Conservation (phyloP, 2,888 invertebrate genomes). For the Pseudolycoriella hygida region DNA sequence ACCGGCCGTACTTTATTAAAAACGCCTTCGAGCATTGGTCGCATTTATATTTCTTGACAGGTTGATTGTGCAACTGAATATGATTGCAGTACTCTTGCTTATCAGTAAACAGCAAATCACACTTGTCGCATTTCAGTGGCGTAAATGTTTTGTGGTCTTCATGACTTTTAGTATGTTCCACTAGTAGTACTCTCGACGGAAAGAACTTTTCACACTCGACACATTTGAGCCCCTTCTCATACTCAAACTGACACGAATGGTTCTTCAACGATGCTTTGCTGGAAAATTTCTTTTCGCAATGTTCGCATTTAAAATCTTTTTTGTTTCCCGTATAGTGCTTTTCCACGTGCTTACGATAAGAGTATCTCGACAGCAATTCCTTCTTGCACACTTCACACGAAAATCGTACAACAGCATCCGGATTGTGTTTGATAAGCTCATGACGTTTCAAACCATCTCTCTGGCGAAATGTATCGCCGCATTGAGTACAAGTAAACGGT, state of each 20-base stretch:
- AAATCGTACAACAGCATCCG: neutral
- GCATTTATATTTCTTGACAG: constrained; percentile 16
- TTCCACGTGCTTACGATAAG: neutral
- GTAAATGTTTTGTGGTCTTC: constrained; percentile 9
- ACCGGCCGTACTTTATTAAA: constrained; percentile 19
- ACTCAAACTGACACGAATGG: constrained; percentile 10
- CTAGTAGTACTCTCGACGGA: constrained; percentile 10
- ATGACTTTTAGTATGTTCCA: constrained; percentile 10
- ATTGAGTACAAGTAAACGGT: constrained; percentile 20
- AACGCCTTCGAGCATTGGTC: constrained; percentile 21
- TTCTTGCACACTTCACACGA: neutral
- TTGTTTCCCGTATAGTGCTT: neutral
- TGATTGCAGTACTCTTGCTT: constrained; percentile 24
- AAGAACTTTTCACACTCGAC: constrained; percentile 8
- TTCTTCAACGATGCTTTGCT: constrained; percentile 9
- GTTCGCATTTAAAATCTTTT: constrained; percentile 19
- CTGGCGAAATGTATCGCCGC: constrained; percentile 19
- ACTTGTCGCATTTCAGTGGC: constrained; percentile 10
- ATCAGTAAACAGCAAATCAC: constrained; percentile 11
- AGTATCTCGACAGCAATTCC: neutral
- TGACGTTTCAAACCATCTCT: constrained; percentile 19
- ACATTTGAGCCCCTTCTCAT: constrained; percentile 12
- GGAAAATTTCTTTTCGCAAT: constrained; percentile 10
- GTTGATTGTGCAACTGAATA: constrained; percentile 9
- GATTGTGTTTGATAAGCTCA: neutral